phyloP scores from a whole-genome alignment of 2,888 invertebrate species.

The Dasypolia templi region DNA sequence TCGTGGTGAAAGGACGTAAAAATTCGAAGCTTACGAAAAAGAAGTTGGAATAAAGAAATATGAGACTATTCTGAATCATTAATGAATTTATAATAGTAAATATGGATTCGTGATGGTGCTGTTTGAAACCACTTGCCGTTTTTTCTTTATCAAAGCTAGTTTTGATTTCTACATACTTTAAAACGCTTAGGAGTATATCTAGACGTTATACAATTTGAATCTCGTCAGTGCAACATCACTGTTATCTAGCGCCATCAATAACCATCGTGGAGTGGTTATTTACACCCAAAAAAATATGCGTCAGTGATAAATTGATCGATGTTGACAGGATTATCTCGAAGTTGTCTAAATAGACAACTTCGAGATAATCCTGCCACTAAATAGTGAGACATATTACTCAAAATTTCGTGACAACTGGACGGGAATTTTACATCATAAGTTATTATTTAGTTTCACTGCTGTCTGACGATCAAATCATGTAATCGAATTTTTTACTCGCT shows the following conservation, averaged over 20 bases:
- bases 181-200: not conserved
- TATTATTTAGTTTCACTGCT: not conserved
- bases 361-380: too few relatives aligned
- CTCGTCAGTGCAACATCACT: not conserved
- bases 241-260: slow-evolving; percentile 25
- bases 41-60: not conserved
- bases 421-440: not conserved
- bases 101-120: not conserved
- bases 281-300: slow-evolving; percentile 27
- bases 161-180: not conserved
- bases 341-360: slow-evolving; percentile 14
- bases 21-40: too few relatives aligned
- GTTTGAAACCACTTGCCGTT: not conserved
- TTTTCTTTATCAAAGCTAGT: not conserved
- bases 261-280: slow-evolving; percentile 27
- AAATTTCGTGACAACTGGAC: not conserved
- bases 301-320: slow-evolving; percentile 47
- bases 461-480: not conserved
- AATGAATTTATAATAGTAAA: too few relatives aligned
- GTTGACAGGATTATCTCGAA: slow-evolving; percentile 43
- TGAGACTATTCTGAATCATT: not conserved
- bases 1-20: too few relatives aligned
- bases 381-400: slow-evolving; percentile 12
- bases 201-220: not conserved
- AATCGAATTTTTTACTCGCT: not conserved